Base-by-base conservation (phyloP, 2,113 vertebrate genomes). In the Anoplopoma fimbria region DNA sequence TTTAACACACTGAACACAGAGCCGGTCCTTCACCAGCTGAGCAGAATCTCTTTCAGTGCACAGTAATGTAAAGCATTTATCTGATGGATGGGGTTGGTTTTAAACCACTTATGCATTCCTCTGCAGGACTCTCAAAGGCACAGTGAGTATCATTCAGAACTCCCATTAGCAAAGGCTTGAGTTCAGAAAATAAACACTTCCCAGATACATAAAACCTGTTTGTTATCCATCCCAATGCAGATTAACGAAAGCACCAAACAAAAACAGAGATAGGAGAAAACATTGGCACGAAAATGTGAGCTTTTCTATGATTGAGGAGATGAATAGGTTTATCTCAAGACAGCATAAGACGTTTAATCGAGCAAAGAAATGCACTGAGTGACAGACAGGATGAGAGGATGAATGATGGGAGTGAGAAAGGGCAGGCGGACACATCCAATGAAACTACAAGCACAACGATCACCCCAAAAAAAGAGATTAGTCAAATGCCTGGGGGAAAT, bases 51-150 rank as follows among this genome's bases (percentile, higher is more conserved):
- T 79, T 29, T 65, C 36, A 60, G 5, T 53, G 40, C 60, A 81
- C 27, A 53, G 15, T 77, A 36, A 82, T 67, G 60, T 58, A 63
- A 19, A 40, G 51, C 62, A 86, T 70, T 31, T 42, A 81, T 90
- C 75, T 70, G 67, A 87, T 77, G 74, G 34, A 85, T 58, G 53
- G 69, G 51, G 70, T 83, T 81, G 42, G 7, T 86, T 79, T 77
- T 45, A 64, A 57, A 62, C 36, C 82, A 70, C 84, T 86, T 73
- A 61, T 64, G 53, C 23, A 83, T 87, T 83, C 65, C 5, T 76
- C 75, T 81, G 75, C 69, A 77, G 68, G 78, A 82, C 77, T 70
- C 69, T 83, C 58, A 73, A 76, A 87, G 80, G 64, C 47, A 82
- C 23, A 67, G 33, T 9, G 27, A 83, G 62, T 6, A 58, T 9